phyloP scores from a whole-genome alignment of 53 echinoderm and acorn worm genomes.

The Holothuria scabra region DNA sequence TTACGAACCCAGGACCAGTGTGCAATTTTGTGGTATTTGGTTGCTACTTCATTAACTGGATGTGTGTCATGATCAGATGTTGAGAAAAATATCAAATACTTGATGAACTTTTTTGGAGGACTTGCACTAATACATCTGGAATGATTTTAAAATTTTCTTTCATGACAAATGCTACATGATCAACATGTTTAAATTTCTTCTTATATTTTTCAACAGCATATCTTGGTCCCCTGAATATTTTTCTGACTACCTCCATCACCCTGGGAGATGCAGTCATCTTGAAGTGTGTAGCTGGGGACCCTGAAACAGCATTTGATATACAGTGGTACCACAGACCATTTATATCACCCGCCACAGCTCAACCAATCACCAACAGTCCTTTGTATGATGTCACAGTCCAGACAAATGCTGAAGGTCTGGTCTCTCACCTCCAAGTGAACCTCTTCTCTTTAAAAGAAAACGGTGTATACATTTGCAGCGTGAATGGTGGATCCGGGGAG shows the following conservation, averaged over 20 bases:
- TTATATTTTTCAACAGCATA: slow-evolving; percentile 2
- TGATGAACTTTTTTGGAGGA: no score
- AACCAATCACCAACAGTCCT: background rate
- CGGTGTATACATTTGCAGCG: background rate
- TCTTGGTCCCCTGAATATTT: background rate
- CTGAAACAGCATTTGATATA: slow-evolving; percentile 17
- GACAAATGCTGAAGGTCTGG: background rate
- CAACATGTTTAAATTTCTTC: no score
- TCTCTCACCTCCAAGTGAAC: background rate
- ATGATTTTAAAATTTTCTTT: no score
- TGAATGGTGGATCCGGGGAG: background rate
- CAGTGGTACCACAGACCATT: background rate
- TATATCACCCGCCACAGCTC: background rate
- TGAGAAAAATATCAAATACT: no score
- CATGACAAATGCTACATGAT: no score
- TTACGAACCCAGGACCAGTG: no score
- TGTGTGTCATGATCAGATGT: no score
- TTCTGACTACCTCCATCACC: background rate
- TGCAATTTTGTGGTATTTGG: no score
- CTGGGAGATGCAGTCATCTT: background rate
- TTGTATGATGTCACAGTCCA: background rate
- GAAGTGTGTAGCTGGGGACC: slow-evolving; percentile 18
- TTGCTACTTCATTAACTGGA: no score
- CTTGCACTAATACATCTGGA: no score
- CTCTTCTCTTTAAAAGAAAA: slow-evolving; percentile 13